Conservation (phyloP, 2,888 invertebrate species). For the Epistrophe eligans region DNA sequence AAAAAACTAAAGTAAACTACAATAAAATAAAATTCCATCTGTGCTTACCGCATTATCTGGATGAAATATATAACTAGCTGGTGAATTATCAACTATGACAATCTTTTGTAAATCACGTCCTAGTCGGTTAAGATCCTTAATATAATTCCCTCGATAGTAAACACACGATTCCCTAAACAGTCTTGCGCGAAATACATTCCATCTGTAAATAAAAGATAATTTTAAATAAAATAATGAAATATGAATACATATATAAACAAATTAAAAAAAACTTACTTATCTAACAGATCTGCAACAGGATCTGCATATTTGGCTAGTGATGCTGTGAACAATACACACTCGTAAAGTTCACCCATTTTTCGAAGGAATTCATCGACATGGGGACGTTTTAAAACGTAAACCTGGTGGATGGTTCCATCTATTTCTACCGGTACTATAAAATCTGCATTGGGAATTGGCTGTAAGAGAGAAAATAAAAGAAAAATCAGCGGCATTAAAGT, state of each 20-base stretch:
- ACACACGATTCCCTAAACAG: slow-evolving; percentile 99
- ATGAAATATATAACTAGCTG: slow-evolving; percentile 99
- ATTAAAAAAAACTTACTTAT: slow-evolving; percentile 85
- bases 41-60: slow-evolving; percentile 99
- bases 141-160: slow-evolving; percentile 99
- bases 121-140: slow-evolving; percentile 99
- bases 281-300: slow-evolving; percentile 99
- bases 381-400: slow-evolving; percentile 99
- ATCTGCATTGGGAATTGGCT: slow-evolving; percentile 99
- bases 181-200: slow-evolving; percentile 97
- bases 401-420: slow-evolving; percentile 99
- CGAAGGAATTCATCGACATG: slow-evolving; percentile 99
- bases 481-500: background rate
- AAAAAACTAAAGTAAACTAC: too few species aligned
- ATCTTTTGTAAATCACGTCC: slow-evolving; percentile 98
- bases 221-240: background rate
- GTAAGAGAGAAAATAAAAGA: slow-evolving; percentile 81
- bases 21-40: slow-evolving; percentile 7
- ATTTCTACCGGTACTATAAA: slow-evolving; percentile 99
- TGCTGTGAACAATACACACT: slow-evolving; percentile 99
- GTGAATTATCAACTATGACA: slow-evolving; percentile 99
- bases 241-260: background rate
- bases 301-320: slow-evolving; percentile 99
- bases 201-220: slow-evolving; percentile 85
- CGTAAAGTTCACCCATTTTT: slow-evolving; percentile 98